Evolutionary conservation across 2,113 vertebrate species (phyloP).

Genomic region (Channa maculata): DNA sequence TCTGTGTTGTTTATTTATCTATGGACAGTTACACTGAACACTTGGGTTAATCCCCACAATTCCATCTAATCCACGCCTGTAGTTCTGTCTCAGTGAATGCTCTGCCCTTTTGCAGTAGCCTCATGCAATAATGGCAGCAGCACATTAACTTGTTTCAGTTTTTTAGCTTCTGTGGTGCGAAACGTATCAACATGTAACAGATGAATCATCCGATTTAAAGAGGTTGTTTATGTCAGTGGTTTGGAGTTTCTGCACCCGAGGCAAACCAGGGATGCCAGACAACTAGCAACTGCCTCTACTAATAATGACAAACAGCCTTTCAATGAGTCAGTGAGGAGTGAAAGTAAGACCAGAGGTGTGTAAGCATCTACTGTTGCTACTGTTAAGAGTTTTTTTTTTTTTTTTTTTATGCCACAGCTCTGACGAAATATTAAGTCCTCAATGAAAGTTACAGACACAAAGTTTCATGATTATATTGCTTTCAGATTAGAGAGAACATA

Average conservation of each 20-base stretch:
- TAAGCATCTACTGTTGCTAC: conserved; percentile 5
- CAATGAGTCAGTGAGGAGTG: conserved; percentile 64
- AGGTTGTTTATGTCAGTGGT: conserved; percentile 74
- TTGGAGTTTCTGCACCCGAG: conserved; percentile 78
- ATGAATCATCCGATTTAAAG: conserved; percentile 76
- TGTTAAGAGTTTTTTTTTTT: neutral
- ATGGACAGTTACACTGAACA: conserved; percentile 9
- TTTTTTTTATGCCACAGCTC: neutral
- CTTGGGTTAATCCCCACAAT: conserved; percentile 17
- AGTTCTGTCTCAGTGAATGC: conserved; percentile 25
- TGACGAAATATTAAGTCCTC: neutral
- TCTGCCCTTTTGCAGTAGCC: conserved; percentile 24
- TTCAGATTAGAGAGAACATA: conserved; percentile 4
- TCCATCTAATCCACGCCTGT: conserved; percentile 22
- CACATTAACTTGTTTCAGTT: conserved; percentile 48
- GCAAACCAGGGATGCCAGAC: conserved; percentile 74
- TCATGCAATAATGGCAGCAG: conserved; percentile 38
- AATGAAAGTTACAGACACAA: neutral
- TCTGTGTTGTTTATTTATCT: conserved; percentile 9
- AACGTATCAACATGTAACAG: conserved; percentile 64
- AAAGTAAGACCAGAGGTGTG: conserved; percentile 61
- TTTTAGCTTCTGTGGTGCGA: conserved; percentile 54
- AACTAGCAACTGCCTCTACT: conserved; percentile 65
- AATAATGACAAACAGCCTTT: conserved; percentile 74
- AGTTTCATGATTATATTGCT: conserved; percentile 5